phyloP scores from a whole-genome alignment of 2,113 vertebrate genomes.

The Halichoeres trimaculatus region DNA sequence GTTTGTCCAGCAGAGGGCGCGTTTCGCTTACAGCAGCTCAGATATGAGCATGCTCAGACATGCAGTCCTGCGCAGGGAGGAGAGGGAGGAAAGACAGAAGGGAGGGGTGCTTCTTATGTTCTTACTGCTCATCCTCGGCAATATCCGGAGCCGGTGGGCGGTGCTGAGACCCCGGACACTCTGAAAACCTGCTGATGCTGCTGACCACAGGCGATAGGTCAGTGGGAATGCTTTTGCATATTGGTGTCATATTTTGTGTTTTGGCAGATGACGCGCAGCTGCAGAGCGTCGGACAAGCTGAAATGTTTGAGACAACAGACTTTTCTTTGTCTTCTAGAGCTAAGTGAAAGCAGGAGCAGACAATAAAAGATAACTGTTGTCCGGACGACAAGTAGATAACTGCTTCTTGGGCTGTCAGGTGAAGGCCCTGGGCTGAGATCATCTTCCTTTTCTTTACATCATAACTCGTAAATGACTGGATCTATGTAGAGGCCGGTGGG shows the following conservation, averaged over 20 bases:
- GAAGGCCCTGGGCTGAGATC: neutral
- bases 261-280: neutral
- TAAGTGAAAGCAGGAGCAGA: slow-evolving; percentile 4
- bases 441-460: neutral
- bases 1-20: slow-evolving; percentile 46
- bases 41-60: slow-evolving; percentile 17
- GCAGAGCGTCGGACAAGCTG: neutral
- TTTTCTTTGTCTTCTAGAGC: slow-evolving; percentile 49
- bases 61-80: slow-evolving; percentile 13
- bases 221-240: neutral
- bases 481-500: neutral
- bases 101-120: neutral
- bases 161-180: slow-evolving; percentile 29
- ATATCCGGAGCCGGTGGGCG: slow-evolving; percentile 31
- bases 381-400: neutral
- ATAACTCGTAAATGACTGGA: neutral
- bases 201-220: slow-evolving; percentile 22
- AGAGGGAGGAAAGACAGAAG: neutral
- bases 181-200: slow-evolving; percentile 33
- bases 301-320: neutral
- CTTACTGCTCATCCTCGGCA: neutral
- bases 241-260: neutral
- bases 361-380: slow-evolving; percentile 1
- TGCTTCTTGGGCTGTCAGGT: neutral
- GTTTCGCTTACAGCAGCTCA: neutral